A percentile compares a stretch with the other conserved stretches of the same genome.
phyloP scores from a whole-genome alignment of 2,797 vertebrate genomes.

The Siniperca undulata region DNA sequence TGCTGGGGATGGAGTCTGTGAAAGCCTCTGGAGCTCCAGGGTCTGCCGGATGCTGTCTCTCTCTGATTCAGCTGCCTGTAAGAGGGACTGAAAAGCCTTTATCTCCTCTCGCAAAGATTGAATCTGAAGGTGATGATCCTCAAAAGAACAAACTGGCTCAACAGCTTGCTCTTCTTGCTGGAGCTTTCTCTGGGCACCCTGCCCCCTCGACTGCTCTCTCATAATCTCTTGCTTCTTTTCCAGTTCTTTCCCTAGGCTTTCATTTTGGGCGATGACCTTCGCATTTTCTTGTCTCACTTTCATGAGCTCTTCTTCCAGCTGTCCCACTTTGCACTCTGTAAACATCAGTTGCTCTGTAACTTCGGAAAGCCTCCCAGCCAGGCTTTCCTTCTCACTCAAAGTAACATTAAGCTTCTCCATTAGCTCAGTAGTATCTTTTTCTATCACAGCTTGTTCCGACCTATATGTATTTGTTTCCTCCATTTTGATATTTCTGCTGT shows the following conservation, averaged over 20 bases:
- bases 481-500: constrained; percentile 52
- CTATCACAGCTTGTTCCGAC: constrained; percentile 74
- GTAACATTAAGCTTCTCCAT: constrained; percentile 93
- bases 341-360: constrained; percentile 87
- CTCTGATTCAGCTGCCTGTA: constrained; percentile 67
- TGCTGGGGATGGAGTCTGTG: constrained; percentile 59
- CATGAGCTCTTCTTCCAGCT: constrained; percentile 85
- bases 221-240: constrained; percentile 64
- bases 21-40: constrained; percentile 68
- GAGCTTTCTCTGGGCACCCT: constrained; percentile 50
- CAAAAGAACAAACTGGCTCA: constrained; percentile 59
- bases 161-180: constrained; percentile 52
- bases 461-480: constrained; percentile 62
- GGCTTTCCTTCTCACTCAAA: constrained; percentile 88
- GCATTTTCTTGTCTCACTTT: constrained; percentile 83
- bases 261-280: constrained; percentile 75
- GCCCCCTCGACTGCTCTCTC: constrained; percentile 39
- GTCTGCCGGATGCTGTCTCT: constrained; percentile 65
- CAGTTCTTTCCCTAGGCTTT: constrained; percentile 77
- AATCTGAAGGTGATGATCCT: constrained; percentile 75
- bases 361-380: constrained; percentile 85
- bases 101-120: constrained; percentile 73
- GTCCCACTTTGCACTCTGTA: constrained; percentile 82
- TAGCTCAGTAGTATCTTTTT: constrained; percentile 91
- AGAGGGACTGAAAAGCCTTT: constrained; percentile 70